Evolutionary conservation across 2,113 vertebrate genomes (phyloP), one percentile per base, ranked within the genome.

Genomic region (Brachypodius melanocephalos): DNA sequence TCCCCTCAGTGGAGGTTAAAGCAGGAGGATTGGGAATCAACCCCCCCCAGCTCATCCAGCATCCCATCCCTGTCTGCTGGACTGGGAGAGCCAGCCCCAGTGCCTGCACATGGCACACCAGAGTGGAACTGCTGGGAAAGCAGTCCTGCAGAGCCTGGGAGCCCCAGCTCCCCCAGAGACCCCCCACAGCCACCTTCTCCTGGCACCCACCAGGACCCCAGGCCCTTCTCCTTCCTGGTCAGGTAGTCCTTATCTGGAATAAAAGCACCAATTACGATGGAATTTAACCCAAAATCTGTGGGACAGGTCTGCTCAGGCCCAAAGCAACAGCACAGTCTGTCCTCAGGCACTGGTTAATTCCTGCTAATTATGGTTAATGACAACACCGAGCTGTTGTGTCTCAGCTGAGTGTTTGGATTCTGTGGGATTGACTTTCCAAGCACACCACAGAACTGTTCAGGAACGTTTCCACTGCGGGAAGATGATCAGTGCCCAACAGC

Each of bases 11-110:
- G 21, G 17, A 89, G 52, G 42, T 84, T 25, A 8, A 87, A 85
- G 29, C 6, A 11, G 40, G 90, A 34, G 1, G 34, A 26, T 36
- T 69, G n/a, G 69, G 55, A 62, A 14, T 63, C 46, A 62, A 52
- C 40, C 79, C 24, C 29, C 40, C 51, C 2, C 5, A 49, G 31
- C 38, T 40, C 3, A 2, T 40, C 21, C 67, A 51, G 54, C 36
- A 29, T 2, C 61, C 45, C 49, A 21, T n/a, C 43, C 0, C 26
- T 31, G 29, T 1, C 55, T 34, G 43, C 48, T 38, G 3, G 3
- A 0, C 45, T 32, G 45, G 25, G 5, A 36, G 13, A 49, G 5
- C 26, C 31, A n/a, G 34, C 5, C 9, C 45, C 74, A 45, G 45
- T 5, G 51, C 51, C 42, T 10, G 17, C 46, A 5, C 25, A 3